phyloP scores from a whole-genome alignment of 2,888 invertebrate genomes.

The Heteromyza rotundicornis region DNA sequence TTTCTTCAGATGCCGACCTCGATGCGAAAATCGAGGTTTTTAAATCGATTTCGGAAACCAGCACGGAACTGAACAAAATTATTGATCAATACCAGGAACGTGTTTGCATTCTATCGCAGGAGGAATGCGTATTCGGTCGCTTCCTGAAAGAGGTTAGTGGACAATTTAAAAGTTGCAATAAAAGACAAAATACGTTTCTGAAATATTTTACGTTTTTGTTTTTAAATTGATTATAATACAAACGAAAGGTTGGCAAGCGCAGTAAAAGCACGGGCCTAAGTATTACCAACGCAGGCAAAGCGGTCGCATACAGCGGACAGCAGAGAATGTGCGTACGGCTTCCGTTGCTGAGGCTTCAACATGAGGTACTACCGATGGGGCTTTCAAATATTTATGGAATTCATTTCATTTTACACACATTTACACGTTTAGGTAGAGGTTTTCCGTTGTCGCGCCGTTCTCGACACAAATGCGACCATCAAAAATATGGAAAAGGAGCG shows the following conservation, averaged over 20 bases:
- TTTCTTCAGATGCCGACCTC: constrained; percentile 94
- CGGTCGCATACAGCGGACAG: constrained; percentile 88
- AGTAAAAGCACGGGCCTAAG: constrained; percentile 86
- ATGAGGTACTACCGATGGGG: no score
- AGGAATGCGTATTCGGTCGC: constrained; percentile 92
- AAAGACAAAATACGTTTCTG: no score
- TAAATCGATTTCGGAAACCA: constrained; percentile 90
- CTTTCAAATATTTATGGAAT: no score
- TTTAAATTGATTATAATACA: no score
- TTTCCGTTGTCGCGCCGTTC: constrained; percentile 83
- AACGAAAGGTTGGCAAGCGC: constrained; percentile 87
- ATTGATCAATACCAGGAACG: constrained; percentile 94
- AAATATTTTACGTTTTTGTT: no score
- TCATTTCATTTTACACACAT: no score
- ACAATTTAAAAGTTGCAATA: no score
- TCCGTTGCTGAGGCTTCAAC: constrained; percentile 86
- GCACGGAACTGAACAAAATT: constrained; percentile 82
- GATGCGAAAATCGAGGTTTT: constrained; percentile 87
- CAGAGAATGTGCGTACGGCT: constrained; percentile 87
- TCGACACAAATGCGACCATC: constrained; percentile 88
- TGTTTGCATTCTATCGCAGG: constrained; percentile 90
- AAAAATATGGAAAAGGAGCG: constrained; percentile 93
- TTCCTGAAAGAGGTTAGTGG: constrained; percentile 94
- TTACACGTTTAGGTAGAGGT: no score
- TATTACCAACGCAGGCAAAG: constrained; percentile 83